Conservation (phyloP, 2,888 invertebrate species). For the Himalopsyche anomala region DNA sequence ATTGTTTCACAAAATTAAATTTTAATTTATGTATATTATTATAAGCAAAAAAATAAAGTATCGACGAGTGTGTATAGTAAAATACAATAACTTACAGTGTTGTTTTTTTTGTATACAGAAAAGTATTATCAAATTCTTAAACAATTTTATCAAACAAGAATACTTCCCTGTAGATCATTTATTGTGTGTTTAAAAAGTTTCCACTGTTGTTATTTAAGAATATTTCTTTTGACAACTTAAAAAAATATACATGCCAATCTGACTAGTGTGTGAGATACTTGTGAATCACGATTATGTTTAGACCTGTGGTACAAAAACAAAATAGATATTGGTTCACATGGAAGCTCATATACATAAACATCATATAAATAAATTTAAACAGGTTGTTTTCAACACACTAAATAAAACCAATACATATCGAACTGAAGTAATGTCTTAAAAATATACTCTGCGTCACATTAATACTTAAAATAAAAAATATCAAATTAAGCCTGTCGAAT, state of each 20-base stretch:
- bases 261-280: slow-evolving; percentile 4
- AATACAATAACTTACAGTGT: too few relatives aligned
- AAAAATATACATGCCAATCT: slow-evolving; percentile 28
- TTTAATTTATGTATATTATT: too few relatives aligned
- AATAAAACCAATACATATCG: neutral
- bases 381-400: slow-evolving; percentile 35
- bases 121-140: too few relatives aligned
- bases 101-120: too few relatives aligned
- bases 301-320: slow-evolving; percentile 11
- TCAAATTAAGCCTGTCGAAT: slow-evolving; percentile 22
- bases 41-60: too few relatives aligned
- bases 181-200: too few relatives aligned
- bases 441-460: neutral
- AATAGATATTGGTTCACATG: slow-evolving; percentile 35
- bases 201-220: too few relatives aligned
- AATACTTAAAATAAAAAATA: neutral
- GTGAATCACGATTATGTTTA: slow-evolving; percentile 35
- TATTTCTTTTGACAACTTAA: neutral
- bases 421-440: slow-evolving; percentile 21
- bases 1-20: too few relatives aligned
- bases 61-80: too few relatives aligned
- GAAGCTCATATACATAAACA: slow-evolving; percentile 40
- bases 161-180: too few relatives aligned
- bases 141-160: too few relatives aligned
- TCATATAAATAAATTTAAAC: slow-evolving; percentile 19